Evolutionary conservation across 2,888 invertebrate genomes (phyloP), one percentile per base, ranked within the genome.

Genomic region (Caenorhabditis sp.): DNA sequence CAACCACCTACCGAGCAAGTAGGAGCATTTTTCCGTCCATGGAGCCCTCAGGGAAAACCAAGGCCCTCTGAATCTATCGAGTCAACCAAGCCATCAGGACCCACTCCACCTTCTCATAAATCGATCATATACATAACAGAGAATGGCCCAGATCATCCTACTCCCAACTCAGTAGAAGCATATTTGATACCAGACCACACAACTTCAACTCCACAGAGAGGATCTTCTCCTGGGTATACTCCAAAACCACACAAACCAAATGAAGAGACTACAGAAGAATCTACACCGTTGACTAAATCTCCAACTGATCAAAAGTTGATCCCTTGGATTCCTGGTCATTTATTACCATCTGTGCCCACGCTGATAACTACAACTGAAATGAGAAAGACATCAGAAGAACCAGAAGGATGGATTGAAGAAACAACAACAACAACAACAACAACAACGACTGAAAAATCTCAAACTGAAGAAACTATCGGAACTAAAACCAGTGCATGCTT

Each of bases 361-460:
- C 8, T 65, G 0, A 17, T 56, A 10, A 70, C 63, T 21, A 23
- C 57, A 14, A 59, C n/a, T 64, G 53, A 25, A 59, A 12, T 14
- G 3, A 43, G 62, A n/a, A 25, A 54, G 23, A 17, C 21, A 20
- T 20, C 50, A 14, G 59, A 57, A 14, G 63, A 67, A n/a, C 26
- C 38, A n/a, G 61, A 67, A 60, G 72, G 72, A 7, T 67, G 67
- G 49, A 72, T 72, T 7, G 67, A 72, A 58, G 72, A 72, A 36
- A 62, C 59, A 36, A 43, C 69, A 14, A n/a, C 36, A 3, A 31
- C 56, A 10, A 62, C 65, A n/a, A 4, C 50, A 10, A 17, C 7
- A n/a, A 20, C n/a, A 20, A 50, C 50, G 17, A 50, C 50, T n/a
- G 50, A 36, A n/a, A n/a, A n/a, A n/a, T 36, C 43, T 43, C 14